These are phyloP conservation scores for Epinephelus lanceolatus DNA, from an alignment of 2,113 vertebrate species.

Conservation along the genomic window DNA sequence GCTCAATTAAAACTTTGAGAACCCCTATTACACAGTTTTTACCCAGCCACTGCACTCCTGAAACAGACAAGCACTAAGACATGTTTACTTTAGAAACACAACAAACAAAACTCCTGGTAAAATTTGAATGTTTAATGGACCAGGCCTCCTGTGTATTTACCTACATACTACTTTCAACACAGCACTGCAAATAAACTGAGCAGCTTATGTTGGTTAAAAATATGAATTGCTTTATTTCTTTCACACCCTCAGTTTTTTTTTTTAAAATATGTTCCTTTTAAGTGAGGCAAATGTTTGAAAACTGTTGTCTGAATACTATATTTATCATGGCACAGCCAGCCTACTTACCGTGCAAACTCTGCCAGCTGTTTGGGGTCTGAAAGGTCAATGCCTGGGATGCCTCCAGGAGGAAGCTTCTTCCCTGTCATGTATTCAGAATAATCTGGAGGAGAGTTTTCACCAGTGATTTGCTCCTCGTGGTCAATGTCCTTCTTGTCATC, in stretches of 20 bases:
- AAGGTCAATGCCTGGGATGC: conserved; percentile 97
- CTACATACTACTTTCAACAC: too few relatives aligned
- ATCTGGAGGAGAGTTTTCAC: conserved; percentile 97
- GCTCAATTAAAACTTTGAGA: too few relatives aligned
- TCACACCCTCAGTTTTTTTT: too few relatives aligned
- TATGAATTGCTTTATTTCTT: not conserved
- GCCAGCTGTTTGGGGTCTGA: conserved; percentile 98
- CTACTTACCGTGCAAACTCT: conserved; percentile 95
- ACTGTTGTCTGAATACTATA: not conserved
- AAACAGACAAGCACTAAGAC: too few relatives aligned
- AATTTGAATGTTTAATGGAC: not conserved
- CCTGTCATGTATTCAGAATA: conserved; percentile 99
- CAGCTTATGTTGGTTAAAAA: not conserved
- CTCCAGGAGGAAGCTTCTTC: conserved; percentile 98
- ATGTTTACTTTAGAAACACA: too few relatives aligned
- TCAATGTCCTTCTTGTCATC: conserved; percentile 99
- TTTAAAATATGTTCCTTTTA: not conserved
- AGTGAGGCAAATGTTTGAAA: not conserved
- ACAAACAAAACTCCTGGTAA: not conserved
- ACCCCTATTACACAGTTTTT: too few relatives aligned
- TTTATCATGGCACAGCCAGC: not conserved
- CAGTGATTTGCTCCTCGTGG: conserved; percentile 97
- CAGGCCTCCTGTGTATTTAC: too few relatives aligned
- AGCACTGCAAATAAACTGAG: not conserved
- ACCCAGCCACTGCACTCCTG: too few relatives aligned